Conservation (phyloP, 2,888 invertebrate species). For the Rhingia campestris region DNA sequence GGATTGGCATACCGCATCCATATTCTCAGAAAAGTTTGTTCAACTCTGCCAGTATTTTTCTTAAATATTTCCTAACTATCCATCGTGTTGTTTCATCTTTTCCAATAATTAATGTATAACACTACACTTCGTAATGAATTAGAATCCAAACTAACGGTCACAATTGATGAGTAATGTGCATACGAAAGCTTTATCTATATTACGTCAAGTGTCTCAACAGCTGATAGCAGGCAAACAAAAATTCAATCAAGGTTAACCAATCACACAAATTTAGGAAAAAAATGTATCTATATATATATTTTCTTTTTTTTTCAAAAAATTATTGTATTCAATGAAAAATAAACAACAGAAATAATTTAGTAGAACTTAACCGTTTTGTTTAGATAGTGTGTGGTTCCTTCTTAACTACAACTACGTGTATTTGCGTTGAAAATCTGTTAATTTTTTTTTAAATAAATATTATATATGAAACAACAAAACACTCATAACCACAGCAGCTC, state of each 20-base stretch:
- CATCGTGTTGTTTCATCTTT: slow-evolving; percentile 14
- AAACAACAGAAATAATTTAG: slow-evolving; percentile 10
- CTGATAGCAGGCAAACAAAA: slow-evolving; percentile 62
- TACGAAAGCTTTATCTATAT: slow-evolving; percentile 51
- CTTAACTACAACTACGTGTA: slow-evolving; percentile 26
- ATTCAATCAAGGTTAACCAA: slow-evolving; percentile 27
- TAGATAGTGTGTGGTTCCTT: slow-evolving; percentile 25
- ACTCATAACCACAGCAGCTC: slow-evolving; percentile 43
- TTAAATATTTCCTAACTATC: background rate
- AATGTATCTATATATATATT: background rate
- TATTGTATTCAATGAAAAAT: background rate
- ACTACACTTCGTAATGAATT: background rate
- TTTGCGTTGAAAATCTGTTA: slow-evolving; percentile 22
- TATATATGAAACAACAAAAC: slow-evolving; percentile 15
- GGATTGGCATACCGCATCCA: background rate
- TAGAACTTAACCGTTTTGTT: slow-evolving; percentile 15
- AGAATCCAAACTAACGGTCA: background rate
- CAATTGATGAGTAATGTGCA: slow-evolving; percentile 32
- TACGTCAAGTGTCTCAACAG: slow-evolving; percentile 73
- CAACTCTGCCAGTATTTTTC: background rate
- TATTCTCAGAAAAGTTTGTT: background rate
- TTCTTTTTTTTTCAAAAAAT: slow-evolving; percentile 16
- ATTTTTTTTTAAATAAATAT: slow-evolving; percentile 5
- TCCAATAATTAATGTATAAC: background rate
- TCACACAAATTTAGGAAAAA: slow-evolving; percentile 2